These are phyloP conservation scores for Phoenicopterus ruber DNA, from an alignment of 2,113 vertebrate genomes.

Conservation along the genomic window DNA sequence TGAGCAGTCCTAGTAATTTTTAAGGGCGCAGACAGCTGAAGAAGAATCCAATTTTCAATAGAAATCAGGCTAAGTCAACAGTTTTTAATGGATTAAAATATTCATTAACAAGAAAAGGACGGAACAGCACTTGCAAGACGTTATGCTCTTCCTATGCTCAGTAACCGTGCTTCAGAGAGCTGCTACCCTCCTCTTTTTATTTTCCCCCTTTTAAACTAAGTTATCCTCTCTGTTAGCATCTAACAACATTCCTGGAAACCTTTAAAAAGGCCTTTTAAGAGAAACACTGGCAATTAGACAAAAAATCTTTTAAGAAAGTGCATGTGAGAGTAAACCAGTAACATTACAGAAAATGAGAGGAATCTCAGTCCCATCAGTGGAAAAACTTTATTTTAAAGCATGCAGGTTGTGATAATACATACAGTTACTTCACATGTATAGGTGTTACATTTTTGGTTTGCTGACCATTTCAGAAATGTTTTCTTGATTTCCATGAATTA, in stretches of 20 bases:
- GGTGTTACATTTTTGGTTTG: background rate
- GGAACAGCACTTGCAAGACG: background rate
- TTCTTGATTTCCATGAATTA: background rate
- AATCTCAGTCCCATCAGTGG: background rate
- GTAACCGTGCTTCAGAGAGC: background rate
- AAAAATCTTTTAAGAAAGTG: background rate
- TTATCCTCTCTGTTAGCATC: background rate
- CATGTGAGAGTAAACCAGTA: background rate
- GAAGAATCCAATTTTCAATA: background rate
- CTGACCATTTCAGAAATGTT: background rate
- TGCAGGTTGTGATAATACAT: background rate
- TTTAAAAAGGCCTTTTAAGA: background rate
- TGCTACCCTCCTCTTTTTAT: background rate
- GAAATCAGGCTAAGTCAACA: background rate
- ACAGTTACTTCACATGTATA: background rate
- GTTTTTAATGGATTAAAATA: background rate
- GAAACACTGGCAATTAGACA: background rate
- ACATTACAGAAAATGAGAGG: background rate
- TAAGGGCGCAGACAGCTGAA: background rate
- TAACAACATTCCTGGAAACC: background rate
- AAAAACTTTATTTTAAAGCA: slow-evolving; percentile 30
- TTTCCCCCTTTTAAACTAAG: background rate
- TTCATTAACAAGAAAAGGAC: background rate
- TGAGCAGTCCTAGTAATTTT: background rate
- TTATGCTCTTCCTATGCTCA: background rate